Conservation (phyloP, 2,797 vertebrate genomes). For the Yasuhikotakia modesta region DNA sequence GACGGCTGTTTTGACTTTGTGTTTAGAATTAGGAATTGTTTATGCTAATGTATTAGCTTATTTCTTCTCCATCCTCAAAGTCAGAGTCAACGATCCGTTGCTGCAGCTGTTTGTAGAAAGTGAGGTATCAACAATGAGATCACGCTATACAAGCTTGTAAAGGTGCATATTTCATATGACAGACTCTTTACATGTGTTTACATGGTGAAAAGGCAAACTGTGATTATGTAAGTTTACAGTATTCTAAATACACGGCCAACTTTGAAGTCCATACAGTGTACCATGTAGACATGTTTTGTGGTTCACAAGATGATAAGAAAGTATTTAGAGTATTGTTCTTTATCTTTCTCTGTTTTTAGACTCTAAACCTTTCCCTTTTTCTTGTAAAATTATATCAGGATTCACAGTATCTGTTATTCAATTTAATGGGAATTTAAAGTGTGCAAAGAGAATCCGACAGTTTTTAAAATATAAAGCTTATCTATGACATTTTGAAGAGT, state of each 20-base stretch:
- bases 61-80: slow-evolving; percentile 10
- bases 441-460: slow-evolving; percentile 11
- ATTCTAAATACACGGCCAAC: slow-evolving; percentile 38
- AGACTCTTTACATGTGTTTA: slow-evolving; percentile 37
- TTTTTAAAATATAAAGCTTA: slow-evolving; percentile 19
- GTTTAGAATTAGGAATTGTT: slow-evolving; percentile 35
- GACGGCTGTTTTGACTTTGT: slow-evolving; percentile 40
- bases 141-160: slow-evolving; percentile 7
- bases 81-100: not conserved
- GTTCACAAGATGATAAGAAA: slow-evolving; percentile 41
- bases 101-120: slow-evolving; percentile 14
- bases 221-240: slow-evolving; percentile 46
- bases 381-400: slow-evolving; percentile 42
- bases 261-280: slow-evolving; percentile 38
- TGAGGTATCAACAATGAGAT: not conserved
- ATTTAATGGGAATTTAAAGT: not conserved
- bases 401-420: slow-evolving; percentile 24
- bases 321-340: slow-evolving; percentile 43
- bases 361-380: slow-evolving; percentile 23
- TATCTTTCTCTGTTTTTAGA: slow-evolving; percentile 41
- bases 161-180: slow-evolving; percentile 37
- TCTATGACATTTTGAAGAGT: slow-evolving; percentile 23
- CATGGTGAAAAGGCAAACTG: slow-evolving; percentile 47
- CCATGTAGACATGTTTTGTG: slow-evolving; percentile 46
- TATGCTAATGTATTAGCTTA: slow-evolving; percentile 40